Evolutionary conservation across 2,888 invertebrate genomes (phyloP), one percentile per base, ranked within the genome.

Genomic region (Ophion costatus): DNA sequence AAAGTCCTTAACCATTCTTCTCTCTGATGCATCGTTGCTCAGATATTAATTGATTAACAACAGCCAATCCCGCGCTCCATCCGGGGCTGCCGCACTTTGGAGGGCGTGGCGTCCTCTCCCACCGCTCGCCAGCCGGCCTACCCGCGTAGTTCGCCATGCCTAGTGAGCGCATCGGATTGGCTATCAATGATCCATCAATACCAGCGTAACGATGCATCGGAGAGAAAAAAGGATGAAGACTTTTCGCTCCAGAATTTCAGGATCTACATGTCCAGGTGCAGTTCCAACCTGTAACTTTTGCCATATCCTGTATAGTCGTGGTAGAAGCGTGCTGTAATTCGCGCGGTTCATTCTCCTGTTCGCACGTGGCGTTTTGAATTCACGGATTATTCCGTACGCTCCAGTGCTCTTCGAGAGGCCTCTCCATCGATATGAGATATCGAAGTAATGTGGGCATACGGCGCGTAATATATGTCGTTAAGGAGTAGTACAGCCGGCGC

Each of bases 351-450:
- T 84, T 81, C 63, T 78, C 81, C 63, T 33, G 51, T 63, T 75
- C 51, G 78, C 24, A 22, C 69, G 66, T 66, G 84, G 79, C 84
- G 79, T 66, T 75, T 70, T 67, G 79, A 80, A 85, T 85, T 85
- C 76, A 85, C 79, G 80, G 79, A 79, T 81, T 82, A 76, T 82
- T 79, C 75, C 82, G 71, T 76, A 73, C 82, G 76, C 67, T 75
- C 38, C 38, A 80, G 75, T 61, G 79, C 76, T 75, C 70, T 74
- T 71, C 71, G 79, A 71, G 79, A 75, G 80, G 7, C 42, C 79
- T n/a, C 51, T 17, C 17, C 84, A 79, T 82, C 82, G 82, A 80
- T 82, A 82, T 85, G 85, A 85, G 82, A 80, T 82, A 82, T 79
- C 76, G 67, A 77, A 71, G 24, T 71, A 66, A 66, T 51, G 63